These are phyloP conservation scores for Neomorphus geoffroyi DNA, from an alignment of 2,797 vertebrate species.

Conservation along the genomic window DNA sequence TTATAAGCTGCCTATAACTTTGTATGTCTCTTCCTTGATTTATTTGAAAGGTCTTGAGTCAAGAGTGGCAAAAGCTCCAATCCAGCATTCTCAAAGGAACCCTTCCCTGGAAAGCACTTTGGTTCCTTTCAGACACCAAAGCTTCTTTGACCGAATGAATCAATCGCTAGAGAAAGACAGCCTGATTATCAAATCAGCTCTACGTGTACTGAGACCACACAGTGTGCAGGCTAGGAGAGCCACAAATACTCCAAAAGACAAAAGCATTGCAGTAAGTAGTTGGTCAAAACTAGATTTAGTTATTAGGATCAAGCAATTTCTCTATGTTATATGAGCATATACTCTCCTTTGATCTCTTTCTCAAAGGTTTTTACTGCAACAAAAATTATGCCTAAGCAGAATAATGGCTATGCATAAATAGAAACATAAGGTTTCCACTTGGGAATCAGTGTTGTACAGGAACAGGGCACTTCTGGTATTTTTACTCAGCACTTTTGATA, in stretches of 20 bases:
- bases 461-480: background rate
- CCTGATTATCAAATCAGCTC: constrained; percentile 38
- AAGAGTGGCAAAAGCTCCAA: background rate
- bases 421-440: background rate
- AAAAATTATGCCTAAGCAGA: background rate
- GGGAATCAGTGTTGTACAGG: background rate
- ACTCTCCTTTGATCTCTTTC: background rate
- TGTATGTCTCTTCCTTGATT: background rate
- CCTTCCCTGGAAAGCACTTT: background rate
- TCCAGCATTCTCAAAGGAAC: background rate
- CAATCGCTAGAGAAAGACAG: constrained; percentile 54
- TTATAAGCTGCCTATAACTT: background rate
- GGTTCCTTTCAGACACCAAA: background rate
- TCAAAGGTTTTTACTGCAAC: background rate
- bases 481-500: background rate
- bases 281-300: background rate
- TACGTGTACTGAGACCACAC: background rate
- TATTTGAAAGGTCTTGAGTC: constrained; percentile 3
- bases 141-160: constrained; percentile 38
- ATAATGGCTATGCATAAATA: background rate
- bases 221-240: background rate
- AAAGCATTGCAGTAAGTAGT: constrained; percentile 7
- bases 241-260: background rate
- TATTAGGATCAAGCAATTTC: background rate
- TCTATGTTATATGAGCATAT: background rate